Percentiles rank a stretch among this genome's conserved stretches.
Evolutionary conservation across 2,797 vertebrate species (phyloP).

Genomic region (Pipistrellus nathusii): DNA sequence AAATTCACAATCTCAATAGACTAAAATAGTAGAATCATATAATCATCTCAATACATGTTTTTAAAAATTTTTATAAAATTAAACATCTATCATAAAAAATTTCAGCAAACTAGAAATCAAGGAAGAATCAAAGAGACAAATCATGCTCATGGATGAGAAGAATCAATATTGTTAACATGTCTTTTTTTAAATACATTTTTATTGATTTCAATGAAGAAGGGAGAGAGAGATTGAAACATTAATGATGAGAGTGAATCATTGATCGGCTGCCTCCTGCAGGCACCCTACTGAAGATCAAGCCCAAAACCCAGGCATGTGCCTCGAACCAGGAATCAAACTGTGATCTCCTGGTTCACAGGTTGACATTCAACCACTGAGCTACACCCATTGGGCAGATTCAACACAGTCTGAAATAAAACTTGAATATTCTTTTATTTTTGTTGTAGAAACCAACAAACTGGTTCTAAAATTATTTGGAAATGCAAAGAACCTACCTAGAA

Average conservation of each 20-base stretch:
- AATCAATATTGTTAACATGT: background rate
- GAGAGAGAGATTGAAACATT: too few relatives aligned
- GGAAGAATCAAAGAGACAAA: background rate
- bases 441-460: constrained; percentile 31
- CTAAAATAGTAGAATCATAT: constrained; percentile 27
- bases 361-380: too few relatives aligned
- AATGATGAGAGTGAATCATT: too few relatives aligned
- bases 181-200: too few relatives aligned
- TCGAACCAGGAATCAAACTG: too few relatives aligned
- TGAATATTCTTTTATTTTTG: background rate
- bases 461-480: constrained; percentile 25
- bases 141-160: background rate
- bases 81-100: background rate
- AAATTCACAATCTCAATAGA: background rate
- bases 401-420: background rate
- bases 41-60: background rate
- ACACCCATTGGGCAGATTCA: background rate
- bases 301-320: too few relatives aligned
- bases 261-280: too few relatives aligned
- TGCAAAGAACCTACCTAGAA: background rate
- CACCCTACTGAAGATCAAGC: too few relatives aligned
- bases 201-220: too few relatives aligned
- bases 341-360: too few relatives aligned
- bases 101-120: constrained; percentile 22
- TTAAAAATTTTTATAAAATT: constrained; percentile 35